Evolutionary conservation across 2,888 invertebrate genomes (phyloP), one percentile per base, ranked within the genome.

Genomic region (Chrysina gloriosa): DNA sequence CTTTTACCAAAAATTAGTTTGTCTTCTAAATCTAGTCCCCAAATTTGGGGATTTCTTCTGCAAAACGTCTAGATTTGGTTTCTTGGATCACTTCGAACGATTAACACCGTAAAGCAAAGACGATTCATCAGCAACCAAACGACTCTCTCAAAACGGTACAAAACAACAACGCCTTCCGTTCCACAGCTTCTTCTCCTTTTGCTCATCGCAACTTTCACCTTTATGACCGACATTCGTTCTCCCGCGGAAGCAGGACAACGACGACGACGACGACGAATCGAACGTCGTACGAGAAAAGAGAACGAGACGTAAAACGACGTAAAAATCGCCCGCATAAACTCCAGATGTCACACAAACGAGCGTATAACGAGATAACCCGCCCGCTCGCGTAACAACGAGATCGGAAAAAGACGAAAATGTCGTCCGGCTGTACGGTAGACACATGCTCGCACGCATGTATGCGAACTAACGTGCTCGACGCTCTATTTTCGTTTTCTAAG

Each of bases 401-500:
- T 25, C 23, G 25, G 31, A 52, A 42, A 52, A 52, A 27, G 14
- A 52, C 39, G 5, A 39, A 39, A 25, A 16, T 7, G 5, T 45
- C 4, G 2, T 21, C 45, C 19, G 21, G 19, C 45, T n/a, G 16
- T 19, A 21, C 14, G 16, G 19, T 45, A 9, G 16, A 7, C 21
- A 21, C 21, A n/a, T n/a, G n/a, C n/a, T n/a, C n/a, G n/a, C n/a
- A n/a, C n/a, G n/a, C n/a, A n/a, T n/a, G n/a, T 19, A 36, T 11
- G 36, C n/a, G n/a, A 45, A 45, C 45, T 45, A 45, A 45, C 45
- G 45, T 31, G 52, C 31, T 31, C 31, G 31, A 1, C 19, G 39
- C 39, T 58, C 58, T 58, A 58, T 58, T 58, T 58, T 58, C 58
- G 58, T 58, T 58, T 58, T 58, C 58, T 58, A 58, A 58, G 58